Evolutionary conservation across 2,888 invertebrate species (phyloP).

Genomic region (Cataglyphis cursor): DNA sequence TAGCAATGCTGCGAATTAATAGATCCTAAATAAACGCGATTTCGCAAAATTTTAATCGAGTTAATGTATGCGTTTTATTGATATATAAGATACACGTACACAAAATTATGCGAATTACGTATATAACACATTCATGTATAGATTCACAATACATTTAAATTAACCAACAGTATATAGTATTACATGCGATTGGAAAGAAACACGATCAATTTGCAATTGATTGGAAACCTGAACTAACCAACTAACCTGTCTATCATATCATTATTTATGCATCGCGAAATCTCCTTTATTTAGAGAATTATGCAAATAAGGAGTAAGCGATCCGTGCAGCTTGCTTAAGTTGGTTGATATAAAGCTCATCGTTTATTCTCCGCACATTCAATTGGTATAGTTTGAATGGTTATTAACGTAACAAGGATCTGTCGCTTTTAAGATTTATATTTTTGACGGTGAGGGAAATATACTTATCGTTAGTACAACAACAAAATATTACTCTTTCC

Average conservation of each 20-base stretch:
- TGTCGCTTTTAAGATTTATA: not conserved
- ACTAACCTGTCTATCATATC: not conserved
- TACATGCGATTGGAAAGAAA: conserved; percentile 12
- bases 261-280: not conserved
- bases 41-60: conserved; percentile 20
- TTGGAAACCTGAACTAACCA: not conserved
- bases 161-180: not conserved
- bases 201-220: conserved; percentile 17
- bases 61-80: not conserved
- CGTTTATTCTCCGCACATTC: not conserved
- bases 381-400: conserved; percentile 14
- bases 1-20: not conserved
- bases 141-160: not conserved
- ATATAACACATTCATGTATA: not conserved
- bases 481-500: not conserved
- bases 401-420: not conserved
- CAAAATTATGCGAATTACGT: conserved; percentile 9
- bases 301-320: not conserved
- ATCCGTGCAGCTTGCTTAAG: conserved; percentile 12
- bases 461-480: not conserved
- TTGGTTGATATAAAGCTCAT: conserved; percentile 18
- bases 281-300: conserved; percentile 7
- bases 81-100: not conserved
- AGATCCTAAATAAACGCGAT: conserved; percentile 14
- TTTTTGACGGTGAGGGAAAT: not conserved